Conservation (phyloP, 2,113 vertebrate species). For the Burhinus oedicnemus region DNA sequence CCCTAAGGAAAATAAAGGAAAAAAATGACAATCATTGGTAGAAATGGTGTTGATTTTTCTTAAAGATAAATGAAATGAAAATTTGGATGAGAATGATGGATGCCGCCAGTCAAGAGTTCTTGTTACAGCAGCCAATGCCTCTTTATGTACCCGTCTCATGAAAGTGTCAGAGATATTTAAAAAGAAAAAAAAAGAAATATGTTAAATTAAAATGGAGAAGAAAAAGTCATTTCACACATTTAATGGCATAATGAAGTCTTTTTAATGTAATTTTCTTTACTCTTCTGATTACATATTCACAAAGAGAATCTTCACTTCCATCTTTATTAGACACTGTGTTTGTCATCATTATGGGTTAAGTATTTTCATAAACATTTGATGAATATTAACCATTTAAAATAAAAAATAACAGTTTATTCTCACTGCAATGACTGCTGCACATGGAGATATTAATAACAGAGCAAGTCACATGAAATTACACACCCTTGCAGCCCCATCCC, state of each 20-base stretch:
- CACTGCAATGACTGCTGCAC: slow-evolving; percentile 35
- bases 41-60: slow-evolving; percentile 66
- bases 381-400: slow-evolving; percentile 75
- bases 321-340: slow-evolving; percentile 58
- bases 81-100: slow-evolving; percentile 48
- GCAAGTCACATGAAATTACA: slow-evolving; percentile 14
- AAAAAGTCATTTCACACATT: slow-evolving; percentile 68
- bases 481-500: background rate
- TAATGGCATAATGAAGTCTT: slow-evolving; percentile 69
- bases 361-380: slow-evolving; percentile 67
- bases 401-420: slow-evolving; percentile 68
- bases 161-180: slow-evolving; percentile 51
- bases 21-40: slow-evolving; percentile 27
- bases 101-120: slow-evolving; percentile 58
- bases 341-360: slow-evolving; percentile 62
- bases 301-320: slow-evolving; percentile 70
- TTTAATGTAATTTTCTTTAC: slow-evolving; percentile 73
- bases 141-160: slow-evolving; percentile 37
- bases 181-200: slow-evolving; percentile 49
- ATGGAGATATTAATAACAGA: slow-evolving; percentile 49
- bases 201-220: slow-evolving; percentile 65
- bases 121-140: slow-evolving; percentile 48
- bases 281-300: slow-evolving; percentile 69
- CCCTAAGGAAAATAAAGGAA: background rate
- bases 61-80: slow-evolving; percentile 66